phyloP scores from a whole-genome alignment of 2,888 invertebrate genomes.

The Fabriciana adippe region DNA sequence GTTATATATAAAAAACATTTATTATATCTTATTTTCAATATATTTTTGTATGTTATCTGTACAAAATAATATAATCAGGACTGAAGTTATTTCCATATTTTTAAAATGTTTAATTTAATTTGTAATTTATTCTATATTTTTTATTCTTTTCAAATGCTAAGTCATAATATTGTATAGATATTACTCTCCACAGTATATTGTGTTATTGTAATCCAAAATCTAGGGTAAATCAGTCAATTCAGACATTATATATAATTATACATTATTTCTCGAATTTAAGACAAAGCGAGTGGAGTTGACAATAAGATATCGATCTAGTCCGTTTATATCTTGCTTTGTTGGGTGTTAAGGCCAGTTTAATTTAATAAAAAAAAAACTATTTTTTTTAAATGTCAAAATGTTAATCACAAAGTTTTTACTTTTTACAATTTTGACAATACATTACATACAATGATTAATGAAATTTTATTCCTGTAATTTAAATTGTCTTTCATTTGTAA shows the following conservation, averaged over 20 bases:
- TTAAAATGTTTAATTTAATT: no score
- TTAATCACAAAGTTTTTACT: neutral
- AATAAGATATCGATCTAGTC: constrained; percentile 79
- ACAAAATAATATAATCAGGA: no score
- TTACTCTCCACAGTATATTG: constrained; percentile 30
- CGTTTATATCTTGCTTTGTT: constrained; percentile 65
- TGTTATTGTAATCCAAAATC: constrained; percentile 57
- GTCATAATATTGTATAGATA: neutral
- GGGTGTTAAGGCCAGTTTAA: constrained; percentile 39
- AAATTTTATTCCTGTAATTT: neutral
- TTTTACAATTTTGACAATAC: constrained; percentile 2
- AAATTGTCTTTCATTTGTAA: neutral
- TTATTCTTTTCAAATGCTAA: no score
- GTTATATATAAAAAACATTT: neutral
- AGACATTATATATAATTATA: constrained; percentile 64
- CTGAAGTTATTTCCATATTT: no score
- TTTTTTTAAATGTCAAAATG: neutral
- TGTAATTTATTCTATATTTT: no score
- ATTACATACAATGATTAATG: neutral
- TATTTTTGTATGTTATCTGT: constrained; percentile 2
- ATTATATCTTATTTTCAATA: neutral
- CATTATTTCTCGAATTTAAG: constrained; percentile 75
- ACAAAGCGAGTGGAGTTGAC: constrained; percentile 71
- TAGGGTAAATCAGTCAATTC: constrained; percentile 78
- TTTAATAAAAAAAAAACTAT: neutral